Percentiles rank a stretch among this genome's conserved stretches.
These are phyloP conservation scores for Neodiprion lecontei DNA, from an alignment of 1,140 invertebrate genomes.

Conservation along the genomic window DNA sequence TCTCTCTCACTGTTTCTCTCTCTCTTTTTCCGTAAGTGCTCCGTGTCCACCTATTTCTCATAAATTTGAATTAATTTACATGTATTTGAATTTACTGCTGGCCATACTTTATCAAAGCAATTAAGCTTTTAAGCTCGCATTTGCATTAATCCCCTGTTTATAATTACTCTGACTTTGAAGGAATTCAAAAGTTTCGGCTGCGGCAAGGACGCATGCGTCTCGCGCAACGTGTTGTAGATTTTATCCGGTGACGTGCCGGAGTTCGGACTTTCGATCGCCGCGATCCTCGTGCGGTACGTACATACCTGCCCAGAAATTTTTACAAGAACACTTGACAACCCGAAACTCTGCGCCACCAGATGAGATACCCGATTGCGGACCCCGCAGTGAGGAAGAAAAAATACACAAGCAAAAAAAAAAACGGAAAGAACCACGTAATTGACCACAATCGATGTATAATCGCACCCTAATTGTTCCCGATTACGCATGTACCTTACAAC, in stretches of 20 bases:
- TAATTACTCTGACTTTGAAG: slow-evolving; percentile 52
- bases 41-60: slow-evolving; percentile 62
- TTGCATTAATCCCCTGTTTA: slow-evolving; percentile 66
- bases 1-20: slow-evolving; percentile 41
- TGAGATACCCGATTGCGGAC: too few species aligned
- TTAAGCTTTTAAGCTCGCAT: slow-evolving; percentile 65
- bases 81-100: slow-evolving; percentile 64
- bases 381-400: too few species aligned
- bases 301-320: too few species aligned
- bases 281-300: too few species aligned
- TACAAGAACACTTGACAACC: too few species aligned
- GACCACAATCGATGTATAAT: neutral
- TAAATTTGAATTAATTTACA: slow-evolving; percentile 66
- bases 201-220: slow-evolving; percentile 7
- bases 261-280: too few species aligned
- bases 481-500: neutral
- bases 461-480: neutral
- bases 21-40: slow-evolving; percentile 57
- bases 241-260: neutral
- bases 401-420: neutral
- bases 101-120: slow-evolving; percentile 62
- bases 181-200: slow-evolving; percentile 19
- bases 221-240: neutral
- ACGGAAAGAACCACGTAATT: neutral
- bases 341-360: too few species aligned